phyloP scores from a whole-genome alignment of 2,888 invertebrate species.

The Drosophila peninsularis region DNA sequence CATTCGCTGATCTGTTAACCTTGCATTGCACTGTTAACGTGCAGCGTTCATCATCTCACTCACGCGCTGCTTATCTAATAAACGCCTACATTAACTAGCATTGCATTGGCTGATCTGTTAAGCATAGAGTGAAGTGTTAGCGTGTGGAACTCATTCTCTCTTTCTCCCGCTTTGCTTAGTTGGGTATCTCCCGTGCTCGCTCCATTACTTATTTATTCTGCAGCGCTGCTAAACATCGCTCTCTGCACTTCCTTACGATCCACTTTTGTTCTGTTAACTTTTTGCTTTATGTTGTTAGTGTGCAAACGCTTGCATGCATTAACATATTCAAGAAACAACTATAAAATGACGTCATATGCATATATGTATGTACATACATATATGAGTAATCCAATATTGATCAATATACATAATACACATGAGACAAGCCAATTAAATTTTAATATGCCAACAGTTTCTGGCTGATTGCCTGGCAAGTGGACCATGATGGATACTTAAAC shows the following conservation, averaged over 20 bases:
- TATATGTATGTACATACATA: background rate
- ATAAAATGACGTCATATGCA: background rate
- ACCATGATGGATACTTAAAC: constrained; percentile 38
- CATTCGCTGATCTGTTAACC: background rate
- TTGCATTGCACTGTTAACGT: background rate
- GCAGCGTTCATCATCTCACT: background rate
- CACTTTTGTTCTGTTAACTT: background rate
- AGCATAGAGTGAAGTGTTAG: background rate
- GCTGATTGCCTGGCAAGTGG: constrained; percentile 36
- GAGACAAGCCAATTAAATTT: constrained; percentile 35
- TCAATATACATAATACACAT: constrained; percentile 31
- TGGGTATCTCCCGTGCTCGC: background rate
- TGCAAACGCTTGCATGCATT: background rate
- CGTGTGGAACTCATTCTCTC: background rate
- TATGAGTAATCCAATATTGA: constrained; percentile 8
- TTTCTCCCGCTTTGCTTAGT: background rate
- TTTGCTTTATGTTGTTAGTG: too few species aligned
- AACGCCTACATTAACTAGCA: background rate
- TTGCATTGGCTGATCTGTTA: background rate
- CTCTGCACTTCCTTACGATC: background rate
- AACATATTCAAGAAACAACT: background rate
- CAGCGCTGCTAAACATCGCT: background rate
- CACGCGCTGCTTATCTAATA: background rate
- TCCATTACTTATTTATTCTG: background rate
- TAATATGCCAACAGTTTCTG: constrained; percentile 39